Conservation (phyloP, 2,113 vertebrate species). For the Albula goreensis region DNA sequence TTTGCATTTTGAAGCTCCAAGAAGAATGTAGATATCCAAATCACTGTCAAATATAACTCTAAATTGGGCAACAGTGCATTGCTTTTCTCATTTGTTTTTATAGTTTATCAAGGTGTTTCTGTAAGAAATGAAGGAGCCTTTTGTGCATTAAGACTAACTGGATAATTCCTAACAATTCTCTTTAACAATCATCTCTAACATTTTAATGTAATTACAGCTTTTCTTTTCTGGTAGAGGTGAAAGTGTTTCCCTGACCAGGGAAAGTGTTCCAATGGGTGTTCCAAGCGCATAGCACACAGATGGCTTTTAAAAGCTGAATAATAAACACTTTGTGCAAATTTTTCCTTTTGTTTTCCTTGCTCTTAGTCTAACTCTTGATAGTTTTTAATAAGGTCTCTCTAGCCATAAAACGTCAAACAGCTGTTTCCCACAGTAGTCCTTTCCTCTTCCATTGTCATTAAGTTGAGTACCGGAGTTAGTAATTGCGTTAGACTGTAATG, state of each 20-base stretch:
- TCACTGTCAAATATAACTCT: neutral
- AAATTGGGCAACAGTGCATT: neutral
- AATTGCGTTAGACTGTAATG: conserved; percentile 18
- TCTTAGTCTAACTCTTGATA: neutral
- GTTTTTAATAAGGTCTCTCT: neutral
- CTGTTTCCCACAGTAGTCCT: conserved; percentile 9
- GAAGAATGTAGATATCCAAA: neutral
- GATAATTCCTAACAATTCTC: too few relatives aligned
- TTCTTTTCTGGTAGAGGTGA: neutral
- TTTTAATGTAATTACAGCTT: too few relatives aligned
- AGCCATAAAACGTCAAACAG: neutral
- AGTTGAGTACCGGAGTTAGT: neutral
- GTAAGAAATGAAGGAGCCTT: too few relatives aligned
- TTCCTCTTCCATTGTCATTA: neutral
- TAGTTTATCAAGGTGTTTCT: too few relatives aligned
- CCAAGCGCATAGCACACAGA: neutral
- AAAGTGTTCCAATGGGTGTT: neutral
- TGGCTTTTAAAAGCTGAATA: neutral
- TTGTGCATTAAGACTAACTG: too few relatives aligned
- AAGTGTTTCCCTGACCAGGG: neutral
- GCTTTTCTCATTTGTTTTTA: too few relatives aligned
- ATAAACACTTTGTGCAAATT: neutral
- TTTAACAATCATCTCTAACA: too few relatives aligned
- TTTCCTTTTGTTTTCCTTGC: neutral
- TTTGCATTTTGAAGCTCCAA: neutral